Evolutionary conservation across 2,888 invertebrate species (phyloP).

Genomic region (Ecliptopera silaceata): DNA sequence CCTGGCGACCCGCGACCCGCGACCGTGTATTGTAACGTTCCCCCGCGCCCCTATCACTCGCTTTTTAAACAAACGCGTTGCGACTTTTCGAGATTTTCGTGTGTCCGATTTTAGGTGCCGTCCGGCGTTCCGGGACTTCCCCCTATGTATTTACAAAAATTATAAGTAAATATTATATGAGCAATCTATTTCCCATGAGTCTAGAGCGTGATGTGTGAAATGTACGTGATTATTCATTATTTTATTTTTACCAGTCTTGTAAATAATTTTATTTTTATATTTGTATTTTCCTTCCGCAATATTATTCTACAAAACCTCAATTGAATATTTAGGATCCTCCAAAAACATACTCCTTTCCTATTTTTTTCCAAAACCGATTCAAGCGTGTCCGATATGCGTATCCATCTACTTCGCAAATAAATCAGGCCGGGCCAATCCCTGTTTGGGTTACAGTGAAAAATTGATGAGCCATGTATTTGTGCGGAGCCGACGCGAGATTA

Average conservation of each 20-base stretch:
- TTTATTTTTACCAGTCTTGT: neutral
- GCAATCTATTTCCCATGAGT: no score
- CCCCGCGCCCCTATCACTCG: no score
- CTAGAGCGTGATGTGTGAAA: no score
- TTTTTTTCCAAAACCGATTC: slow-evolving; percentile 12
- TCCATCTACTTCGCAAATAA: slow-evolving; percentile 22
- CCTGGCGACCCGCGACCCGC: no score
- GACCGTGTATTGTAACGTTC: no score
- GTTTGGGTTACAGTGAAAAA: slow-evolving; percentile 34
- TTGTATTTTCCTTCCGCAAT: neutral
- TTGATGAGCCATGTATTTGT: slow-evolving; percentile 32
- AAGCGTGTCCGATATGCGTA: slow-evolving; percentile 7
- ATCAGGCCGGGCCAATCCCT: slow-evolving; percentile 26
- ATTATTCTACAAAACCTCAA: neutral
- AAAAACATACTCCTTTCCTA: slow-evolving; percentile 14
- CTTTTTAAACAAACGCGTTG: no score
- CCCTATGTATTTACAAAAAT: no score
- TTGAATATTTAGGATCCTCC: slow-evolving; percentile 8
- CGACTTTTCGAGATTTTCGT: no score
- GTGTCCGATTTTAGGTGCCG: no score
- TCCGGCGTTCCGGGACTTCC: no score
- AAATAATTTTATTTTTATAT: neutral
- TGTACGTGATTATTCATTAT: no score
- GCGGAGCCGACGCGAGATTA: slow-evolving; percentile 18
- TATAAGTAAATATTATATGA: no score